Evolutionary conservation across 2,113 vertebrate species (phyloP).

Genomic region (Percopsis transmontana): DNA sequence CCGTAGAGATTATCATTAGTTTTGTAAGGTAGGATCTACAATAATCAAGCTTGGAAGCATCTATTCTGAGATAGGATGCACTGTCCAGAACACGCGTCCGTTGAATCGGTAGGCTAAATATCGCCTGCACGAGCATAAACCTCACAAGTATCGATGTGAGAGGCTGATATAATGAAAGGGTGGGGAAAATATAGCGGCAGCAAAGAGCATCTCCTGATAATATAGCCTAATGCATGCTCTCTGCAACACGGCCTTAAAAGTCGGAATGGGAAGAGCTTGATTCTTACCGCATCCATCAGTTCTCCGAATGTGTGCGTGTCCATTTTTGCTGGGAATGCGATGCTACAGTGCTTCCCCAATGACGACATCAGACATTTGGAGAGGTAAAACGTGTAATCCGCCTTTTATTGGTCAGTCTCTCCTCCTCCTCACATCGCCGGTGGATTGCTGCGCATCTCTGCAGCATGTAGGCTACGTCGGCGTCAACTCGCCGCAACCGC

Average conservation of each 20-base stretch:
- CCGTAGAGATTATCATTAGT: too few relatives aligned
- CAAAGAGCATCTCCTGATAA: neutral
- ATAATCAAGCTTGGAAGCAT: too few relatives aligned
- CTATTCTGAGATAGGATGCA: too few relatives aligned
- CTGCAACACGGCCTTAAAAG: neutral
- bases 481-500: conserved; percentile 44
- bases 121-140: too few relatives aligned
- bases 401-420: conserved; percentile 45
- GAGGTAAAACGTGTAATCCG: conserved; percentile 45
- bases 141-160: neutral
- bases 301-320: conserved; percentile 37
- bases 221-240: neutral
- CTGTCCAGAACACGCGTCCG: too few relatives aligned
- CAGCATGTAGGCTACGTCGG: conserved; percentile 59
- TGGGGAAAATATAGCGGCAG: too few relatives aligned
- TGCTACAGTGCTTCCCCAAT: conserved; percentile 50
- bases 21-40: too few relatives aligned
- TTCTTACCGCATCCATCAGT: conserved; percentile 72
- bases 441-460: conserved; percentile 49
- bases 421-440: conserved; percentile 36
- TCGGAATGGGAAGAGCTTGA: neutral
- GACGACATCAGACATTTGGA: conserved; percentile 64
- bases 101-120: too few relatives aligned
- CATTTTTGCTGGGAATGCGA: conserved; percentile 43
- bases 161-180: neutral